These are phyloP conservation scores for Masticophis lateralis DNA, from an alignment of 2,797 vertebrate genomes.

Conservation along the genomic window DNA sequence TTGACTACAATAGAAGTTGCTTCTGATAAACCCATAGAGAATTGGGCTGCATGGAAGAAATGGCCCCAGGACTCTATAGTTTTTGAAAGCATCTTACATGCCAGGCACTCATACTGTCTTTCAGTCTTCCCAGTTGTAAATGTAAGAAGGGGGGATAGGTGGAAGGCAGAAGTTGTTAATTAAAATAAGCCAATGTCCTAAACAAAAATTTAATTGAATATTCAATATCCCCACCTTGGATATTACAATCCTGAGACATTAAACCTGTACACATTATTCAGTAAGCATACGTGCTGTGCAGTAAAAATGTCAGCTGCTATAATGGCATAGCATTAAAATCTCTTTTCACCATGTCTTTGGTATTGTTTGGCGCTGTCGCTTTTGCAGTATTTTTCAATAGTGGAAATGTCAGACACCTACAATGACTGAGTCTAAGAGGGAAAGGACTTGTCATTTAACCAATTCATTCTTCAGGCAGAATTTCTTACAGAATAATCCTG, in stretches of 20 bases:
- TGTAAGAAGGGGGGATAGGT: neutral
- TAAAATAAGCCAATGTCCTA: slow-evolving; percentile 56
- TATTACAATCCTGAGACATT: slow-evolving; percentile 57
- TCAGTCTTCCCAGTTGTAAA: slow-evolving; percentile 1
- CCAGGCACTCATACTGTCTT: neutral
- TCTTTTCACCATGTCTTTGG: slow-evolving; percentile 43
- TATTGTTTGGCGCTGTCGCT: slow-evolving; percentile 47
- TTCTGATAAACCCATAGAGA: neutral
- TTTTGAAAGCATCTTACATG: slow-evolving; percentile 5
- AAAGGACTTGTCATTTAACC: slow-evolving; percentile 35
- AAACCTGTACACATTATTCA: slow-evolving; percentile 59
- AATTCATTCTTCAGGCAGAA: slow-evolving; percentile 34
- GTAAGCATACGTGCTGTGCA: slow-evolving; percentile 42
- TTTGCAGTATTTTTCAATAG: slow-evolving; percentile 57
- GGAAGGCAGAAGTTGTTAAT: slow-evolving; percentile 41
- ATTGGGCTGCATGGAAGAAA: neutral
- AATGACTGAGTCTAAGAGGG: slow-evolving; percentile 39
- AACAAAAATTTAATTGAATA: slow-evolving; percentile 64
- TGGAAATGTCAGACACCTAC: slow-evolving; percentile 52
- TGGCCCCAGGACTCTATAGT: neutral
- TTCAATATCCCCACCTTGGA: slow-evolving; percentile 60
- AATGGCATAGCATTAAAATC: slow-evolving; percentile 54
- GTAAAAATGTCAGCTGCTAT: slow-evolving; percentile 56
- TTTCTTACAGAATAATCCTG: slow-evolving; percentile 41
- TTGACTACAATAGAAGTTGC: too few species aligned